Evolutionary conservation across 2,888 invertebrate species (phyloP), one percentile per base, ranked within the genome.

Genomic region (Sinhomidia bicolor): DNA sequence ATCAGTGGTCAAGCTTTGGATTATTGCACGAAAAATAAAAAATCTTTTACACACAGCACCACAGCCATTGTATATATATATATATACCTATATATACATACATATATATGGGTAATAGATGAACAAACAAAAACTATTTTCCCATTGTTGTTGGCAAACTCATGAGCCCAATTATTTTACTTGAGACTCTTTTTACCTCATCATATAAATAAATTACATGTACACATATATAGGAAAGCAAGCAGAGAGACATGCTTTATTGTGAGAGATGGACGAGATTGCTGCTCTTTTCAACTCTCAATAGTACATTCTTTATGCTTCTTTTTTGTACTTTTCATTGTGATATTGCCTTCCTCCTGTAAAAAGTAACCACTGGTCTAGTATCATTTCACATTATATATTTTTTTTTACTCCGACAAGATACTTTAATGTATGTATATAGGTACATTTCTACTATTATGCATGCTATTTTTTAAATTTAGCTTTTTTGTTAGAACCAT

Each of bases 131-230:
- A 83, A 83, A 71, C 74, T 26, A 26, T 83, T 26, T 76, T 26
- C 41, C 62, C 80, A 81, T 82, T 82, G 81, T 65, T 81, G 62
- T 47, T 81, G 81, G 60, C 81, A 80, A n/a, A 60, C 79, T 81
- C 65, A 81, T 65, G 32, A 10, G 6, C 23, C 23, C 65, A 51
- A 29, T 10, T 23, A 51, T 76, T 47, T 7, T 10, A 20, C n/a
- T n/a, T n/a, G n/a, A 47, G 29, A 71, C 20, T 71, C 10, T 41
- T 71, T 71, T 71, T 71, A 71, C 12, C 71, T 60, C 60, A 60
- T 36, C 71, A 12, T 44, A 71, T 51, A 76, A 76, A 51, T 51
- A 76, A 4, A 76, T 29, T 51, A 29, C 51, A 51, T 0, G 51
- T 51, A 29, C 51, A 51, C 1, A 47, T 26, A 51, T n/a, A n/a